These are phyloP conservation scores for Aplysia californica DNA, from an alignment of 1,140 invertebrate species.

Conservation along the genomic window DNA sequence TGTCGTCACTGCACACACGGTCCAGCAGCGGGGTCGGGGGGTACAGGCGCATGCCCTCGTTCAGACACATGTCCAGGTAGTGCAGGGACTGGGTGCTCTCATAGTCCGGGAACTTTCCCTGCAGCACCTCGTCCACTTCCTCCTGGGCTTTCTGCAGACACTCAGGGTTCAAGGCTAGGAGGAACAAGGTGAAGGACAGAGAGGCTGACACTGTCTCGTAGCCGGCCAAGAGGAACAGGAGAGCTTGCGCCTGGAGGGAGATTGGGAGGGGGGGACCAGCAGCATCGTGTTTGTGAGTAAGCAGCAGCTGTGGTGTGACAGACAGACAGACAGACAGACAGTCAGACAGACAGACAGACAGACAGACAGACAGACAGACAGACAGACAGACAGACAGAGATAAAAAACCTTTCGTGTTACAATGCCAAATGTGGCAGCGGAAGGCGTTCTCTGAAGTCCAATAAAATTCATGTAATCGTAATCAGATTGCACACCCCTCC, in stretches of 20 bases:
- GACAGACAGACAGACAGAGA: too few species aligned
- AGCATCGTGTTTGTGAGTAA: too few species aligned
- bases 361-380: too few species aligned
- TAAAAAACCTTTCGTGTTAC: too few species aligned
- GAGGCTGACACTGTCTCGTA: constrained; percentile 75
- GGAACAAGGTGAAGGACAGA: constrained; percentile 71
- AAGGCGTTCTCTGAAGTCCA: too few species aligned
- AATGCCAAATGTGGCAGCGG: background rate
- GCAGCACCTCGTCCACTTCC: constrained; percentile 9
- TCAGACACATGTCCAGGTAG: constrained; percentile 69
- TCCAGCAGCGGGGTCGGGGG: constrained; percentile 38
- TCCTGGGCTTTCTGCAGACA: constrained; percentile 56
- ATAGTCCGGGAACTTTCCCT: constrained; percentile 66
- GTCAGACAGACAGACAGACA: too few species aligned
- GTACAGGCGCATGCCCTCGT: constrained; percentile 46
- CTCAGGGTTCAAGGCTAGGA: constrained; percentile 72
- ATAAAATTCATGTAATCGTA: too few species aligned
- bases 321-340: too few species aligned
- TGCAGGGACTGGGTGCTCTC: constrained; percentile 72
- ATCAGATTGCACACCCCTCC: too few species aligned
- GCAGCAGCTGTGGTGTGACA: too few species aligned
- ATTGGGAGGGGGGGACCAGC: background rate
- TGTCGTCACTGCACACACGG: constrained; percentile 37
- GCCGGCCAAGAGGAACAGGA: constrained; percentile 77
- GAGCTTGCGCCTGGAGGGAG: constrained; percentile 62